Percentiles rank a stretch among this genome's conserved stretches.
Evolutionary conservation across 2,888 invertebrate genomes (phyloP).

Genomic region (Callimorpha dominula): DNA sequence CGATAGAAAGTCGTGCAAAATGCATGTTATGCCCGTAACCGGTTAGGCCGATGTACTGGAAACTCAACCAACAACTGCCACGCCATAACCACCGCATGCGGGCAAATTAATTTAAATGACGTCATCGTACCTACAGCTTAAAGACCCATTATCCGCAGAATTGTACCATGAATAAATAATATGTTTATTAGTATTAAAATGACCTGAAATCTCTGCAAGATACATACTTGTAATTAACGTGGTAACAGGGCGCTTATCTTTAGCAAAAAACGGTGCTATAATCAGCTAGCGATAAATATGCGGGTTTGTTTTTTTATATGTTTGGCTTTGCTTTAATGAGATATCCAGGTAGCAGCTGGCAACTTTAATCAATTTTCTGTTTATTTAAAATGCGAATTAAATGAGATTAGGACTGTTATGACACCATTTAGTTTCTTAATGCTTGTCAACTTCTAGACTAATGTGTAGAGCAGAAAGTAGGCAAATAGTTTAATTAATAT

Average conservation of each 20-base stretch:
- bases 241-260: conserved; percentile 35
- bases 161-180: conserved; percentile 25
- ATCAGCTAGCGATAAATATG: conserved; percentile 35
- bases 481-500: background rate
- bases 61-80: conserved; percentile 60
- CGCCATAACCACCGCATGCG: conserved; percentile 55
- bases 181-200: conserved; percentile 29
- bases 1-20: conserved; percentile 76
- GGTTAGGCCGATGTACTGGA: conserved; percentile 59
- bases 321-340: background rate
- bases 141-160: conserved; percentile 28
- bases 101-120: conserved; percentile 60
- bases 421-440: background rate
- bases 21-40: conserved; percentile 58
- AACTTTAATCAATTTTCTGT: background rate
- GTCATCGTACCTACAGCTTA: conserved; percentile 38
- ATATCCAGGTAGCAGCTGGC: background rate
- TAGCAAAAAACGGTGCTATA: conserved; percentile 29
- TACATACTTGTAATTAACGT: conserved; percentile 19
- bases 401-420: too few relatives aligned
- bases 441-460: background rate
- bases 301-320: conserved; percentile 39
- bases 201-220: conserved; percentile 25
- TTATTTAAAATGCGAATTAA: background rate
- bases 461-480: background rate